These are phyloP conservation scores for Acipenser transmontanus DNA, from an alignment of 2,797 vertebrate species.

Conservation along the genomic window DNA sequence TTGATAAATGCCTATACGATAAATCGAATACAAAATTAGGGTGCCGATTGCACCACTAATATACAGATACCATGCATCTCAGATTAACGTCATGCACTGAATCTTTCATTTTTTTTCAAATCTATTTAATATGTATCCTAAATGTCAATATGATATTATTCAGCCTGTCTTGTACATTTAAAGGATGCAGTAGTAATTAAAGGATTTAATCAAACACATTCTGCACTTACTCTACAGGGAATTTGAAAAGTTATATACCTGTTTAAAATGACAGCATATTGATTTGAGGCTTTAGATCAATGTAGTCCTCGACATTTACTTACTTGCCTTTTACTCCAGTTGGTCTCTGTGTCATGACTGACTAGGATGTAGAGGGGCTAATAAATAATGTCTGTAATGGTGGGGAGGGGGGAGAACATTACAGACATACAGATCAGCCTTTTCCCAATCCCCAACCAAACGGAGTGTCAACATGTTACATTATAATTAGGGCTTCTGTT, in stretches of 20 bases:
- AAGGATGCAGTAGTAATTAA: constrained; percentile 36
- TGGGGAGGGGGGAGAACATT: constrained; percentile 9
- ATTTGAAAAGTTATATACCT: too few species aligned
- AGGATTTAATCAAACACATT: constrained; percentile 26
- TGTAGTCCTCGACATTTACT: constrained; percentile 24
- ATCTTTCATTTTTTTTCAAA: too few species aligned
- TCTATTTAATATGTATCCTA: neutral
- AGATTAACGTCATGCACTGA: too few species aligned
- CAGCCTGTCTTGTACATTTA: constrained; percentile 10
- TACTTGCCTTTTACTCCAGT: constrained; percentile 10
- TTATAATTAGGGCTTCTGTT: too few species aligned
- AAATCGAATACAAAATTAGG: too few species aligned
- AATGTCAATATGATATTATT: constrained; percentile 20
- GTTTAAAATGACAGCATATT: constrained; percentile 33
- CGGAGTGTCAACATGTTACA: too few species aligned
- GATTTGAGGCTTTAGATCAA: constrained; percentile 26
- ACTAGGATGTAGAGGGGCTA: constrained; percentile 10
- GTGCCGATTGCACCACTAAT: too few species aligned
- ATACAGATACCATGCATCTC: too few species aligned
- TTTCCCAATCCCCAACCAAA: too few species aligned
- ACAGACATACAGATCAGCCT: constrained; percentile 22
- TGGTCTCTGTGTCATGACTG: constrained; percentile 15
- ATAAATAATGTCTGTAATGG: constrained; percentile 33
- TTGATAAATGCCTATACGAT: too few species aligned
- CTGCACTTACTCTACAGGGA: constrained; percentile 4